phyloP scores from a whole-genome alignment of 2,113 vertebrate genomes.

The Leuciscus idus region DNA sequence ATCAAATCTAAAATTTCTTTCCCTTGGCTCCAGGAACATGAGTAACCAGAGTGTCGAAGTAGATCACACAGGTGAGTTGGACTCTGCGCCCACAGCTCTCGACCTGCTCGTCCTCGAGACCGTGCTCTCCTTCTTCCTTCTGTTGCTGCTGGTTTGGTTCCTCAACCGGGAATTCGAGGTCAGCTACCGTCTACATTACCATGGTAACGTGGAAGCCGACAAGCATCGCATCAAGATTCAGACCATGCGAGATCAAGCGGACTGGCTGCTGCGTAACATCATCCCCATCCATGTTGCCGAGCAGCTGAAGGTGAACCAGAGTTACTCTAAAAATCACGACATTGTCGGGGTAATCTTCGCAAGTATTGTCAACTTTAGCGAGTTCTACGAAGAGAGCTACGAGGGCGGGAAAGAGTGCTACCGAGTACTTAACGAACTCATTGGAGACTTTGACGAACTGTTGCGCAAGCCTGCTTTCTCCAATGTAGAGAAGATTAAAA shows the following conservation, averaged over 20 bases:
- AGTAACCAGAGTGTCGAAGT: conserved; percentile 48
- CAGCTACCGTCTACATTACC: conserved; percentile 97
- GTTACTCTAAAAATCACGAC: conserved; percentile 98
- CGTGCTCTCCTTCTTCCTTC: conserved; percentile 86
- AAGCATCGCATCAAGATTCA: conserved; percentile 96
- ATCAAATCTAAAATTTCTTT: background rate
- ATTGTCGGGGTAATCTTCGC: conserved; percentile 95
- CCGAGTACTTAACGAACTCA: conserved; percentile 94
- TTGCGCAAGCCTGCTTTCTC: conserved; percentile 85
- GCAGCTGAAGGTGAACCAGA: conserved; percentile 96
- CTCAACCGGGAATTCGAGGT: conserved; percentile 97
- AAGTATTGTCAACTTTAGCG: conserved; percentile 98
- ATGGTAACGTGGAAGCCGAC: conserved; percentile 94
- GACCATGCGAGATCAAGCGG: conserved; percentile 94
- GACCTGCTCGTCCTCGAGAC: conserved; percentile 83
- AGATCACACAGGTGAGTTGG: conserved; percentile 22
- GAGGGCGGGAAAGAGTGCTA: conserved; percentile 98
- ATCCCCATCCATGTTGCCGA: conserved; percentile 97
- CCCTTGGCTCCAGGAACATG: conserved; percentile 56
- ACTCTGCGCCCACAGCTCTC: conserved; percentile 51
- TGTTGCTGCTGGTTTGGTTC: conserved; percentile 96
- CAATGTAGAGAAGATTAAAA: conserved; percentile 98
- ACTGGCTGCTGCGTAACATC: conserved; percentile 96
- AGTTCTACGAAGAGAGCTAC: conserved; percentile 98
- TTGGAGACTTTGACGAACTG: conserved; percentile 96